These are phyloP conservation scores for Meloidogyne chitwoodi DNA, from an alignment of 1,140 invertebrate species.

Conservation along the genomic window DNA sequence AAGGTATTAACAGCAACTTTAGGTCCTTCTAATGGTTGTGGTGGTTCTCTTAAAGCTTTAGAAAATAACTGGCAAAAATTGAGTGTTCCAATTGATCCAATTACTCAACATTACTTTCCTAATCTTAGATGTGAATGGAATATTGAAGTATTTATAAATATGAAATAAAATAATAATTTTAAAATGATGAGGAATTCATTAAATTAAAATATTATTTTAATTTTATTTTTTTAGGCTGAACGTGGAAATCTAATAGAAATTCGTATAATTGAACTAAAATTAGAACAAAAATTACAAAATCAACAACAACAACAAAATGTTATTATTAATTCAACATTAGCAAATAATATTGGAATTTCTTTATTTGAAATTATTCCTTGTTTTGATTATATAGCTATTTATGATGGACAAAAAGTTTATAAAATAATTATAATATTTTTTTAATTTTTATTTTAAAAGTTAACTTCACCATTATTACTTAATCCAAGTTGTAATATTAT, in stretches of 20 bases:
- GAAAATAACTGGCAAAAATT: constrained; percentile 42
- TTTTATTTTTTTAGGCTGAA: constrained; percentile 4
- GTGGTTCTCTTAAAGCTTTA: constrained; percentile 45
- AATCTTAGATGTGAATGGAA: constrained; percentile 50
- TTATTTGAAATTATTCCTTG: constrained; percentile 11
- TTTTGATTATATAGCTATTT: constrained; percentile 51
- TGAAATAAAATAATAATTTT: neutral
- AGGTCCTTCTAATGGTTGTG: constrained; percentile 51
- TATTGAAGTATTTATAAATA: constrained; percentile 25
- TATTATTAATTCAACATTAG: neutral
- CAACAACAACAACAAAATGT: neutral
- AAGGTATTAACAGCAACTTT: constrained; percentile 14
- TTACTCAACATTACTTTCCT: constrained; percentile 37
- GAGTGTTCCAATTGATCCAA: constrained; percentile 25
- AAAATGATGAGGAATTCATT: neutral
- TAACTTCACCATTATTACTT: constrained; percentile 45
- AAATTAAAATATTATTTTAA: no score
- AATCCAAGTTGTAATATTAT: constrained; percentile 31
- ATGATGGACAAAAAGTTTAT: constrained; percentile 49
- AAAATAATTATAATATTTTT: neutral
- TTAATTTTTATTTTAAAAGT: neutral
- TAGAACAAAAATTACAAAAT: constrained; percentile 26
- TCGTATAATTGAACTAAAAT: constrained; percentile 33
- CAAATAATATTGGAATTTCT: neutral
- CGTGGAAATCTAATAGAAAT: constrained; percentile 37